Evolutionary conservation across 1,140 invertebrate genomes (phyloP).

Genomic region (Eriosoma lanigerum): DNA sequence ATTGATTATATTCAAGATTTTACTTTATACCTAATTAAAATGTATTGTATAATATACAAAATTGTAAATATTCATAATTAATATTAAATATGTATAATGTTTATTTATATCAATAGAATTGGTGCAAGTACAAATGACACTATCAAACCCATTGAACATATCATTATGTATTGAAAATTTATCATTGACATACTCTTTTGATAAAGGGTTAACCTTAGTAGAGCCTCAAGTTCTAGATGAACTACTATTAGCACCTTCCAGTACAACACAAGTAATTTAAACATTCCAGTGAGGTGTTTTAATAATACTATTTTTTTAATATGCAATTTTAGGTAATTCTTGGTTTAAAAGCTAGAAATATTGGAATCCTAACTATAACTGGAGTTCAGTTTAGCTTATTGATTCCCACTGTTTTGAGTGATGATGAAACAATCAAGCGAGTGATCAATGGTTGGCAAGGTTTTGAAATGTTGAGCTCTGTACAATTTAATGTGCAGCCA

Average conservation of each 20-base stretch:
- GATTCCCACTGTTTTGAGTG: conserved; percentile 32
- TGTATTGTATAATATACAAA: no score
- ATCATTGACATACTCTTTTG: conserved; percentile 27
- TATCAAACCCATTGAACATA: conserved; percentile 51
- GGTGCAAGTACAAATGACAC: conserved; percentile 48
- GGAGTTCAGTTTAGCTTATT: conserved; percentile 28
- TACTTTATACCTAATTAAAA: neutral
- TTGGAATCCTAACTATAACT: conserved; percentile 20
- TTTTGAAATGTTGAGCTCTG: conserved; percentile 32
- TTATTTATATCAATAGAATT: conserved; percentile 29
- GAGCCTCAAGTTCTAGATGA: conserved; percentile 34
- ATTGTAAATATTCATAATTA: no score
- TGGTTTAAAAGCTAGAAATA: conserved; percentile 29
- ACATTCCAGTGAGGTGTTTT: neutral
- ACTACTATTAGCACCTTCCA: conserved; percentile 42
- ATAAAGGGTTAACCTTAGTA: conserved; percentile 13
- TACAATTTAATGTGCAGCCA: conserved; percentile 30
- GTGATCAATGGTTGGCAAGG: conserved; percentile 44
- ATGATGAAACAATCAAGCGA: conserved; percentile 18
- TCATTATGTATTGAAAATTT: conserved; percentile 51
- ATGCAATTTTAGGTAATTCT: conserved; percentile 26
- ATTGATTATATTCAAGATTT: neutral
- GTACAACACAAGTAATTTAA: conserved; percentile 39
- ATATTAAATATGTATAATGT: conserved; percentile 9
- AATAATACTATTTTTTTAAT: neutral